Evolutionary conservation across 64 coral and sea anemone species (phyloP).

Genomic region (Montipora sp.): DNA sequence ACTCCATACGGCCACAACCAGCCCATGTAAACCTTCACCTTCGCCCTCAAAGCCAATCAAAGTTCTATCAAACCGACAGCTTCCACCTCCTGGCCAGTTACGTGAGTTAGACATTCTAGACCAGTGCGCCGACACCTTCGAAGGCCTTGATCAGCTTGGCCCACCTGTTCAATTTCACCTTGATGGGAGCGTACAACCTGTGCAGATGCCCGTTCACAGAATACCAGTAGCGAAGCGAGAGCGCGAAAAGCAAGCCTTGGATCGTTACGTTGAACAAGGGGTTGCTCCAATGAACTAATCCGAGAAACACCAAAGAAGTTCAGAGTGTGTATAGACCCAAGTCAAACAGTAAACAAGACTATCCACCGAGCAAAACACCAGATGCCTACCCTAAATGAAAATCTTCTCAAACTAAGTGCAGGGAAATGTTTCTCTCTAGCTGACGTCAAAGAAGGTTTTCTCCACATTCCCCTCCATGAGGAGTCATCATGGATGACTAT

Average conservation of each 20-base stretch:
- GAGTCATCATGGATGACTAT: too few species aligned
- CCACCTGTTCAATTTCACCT: background rate
- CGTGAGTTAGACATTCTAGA: conserved; percentile 32
- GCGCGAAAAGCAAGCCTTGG: too few species aligned
- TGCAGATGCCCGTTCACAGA: conserved; percentile 33
- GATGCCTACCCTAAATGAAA: too few species aligned
- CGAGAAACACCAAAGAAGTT: background rate
- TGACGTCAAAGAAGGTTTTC: too few species aligned
- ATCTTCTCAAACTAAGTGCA: too few species aligned
- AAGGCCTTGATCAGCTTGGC: background rate
- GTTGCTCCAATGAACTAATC: background rate
- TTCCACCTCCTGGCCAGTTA: background rate
- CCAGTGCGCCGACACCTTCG: conserved; percentile 18
- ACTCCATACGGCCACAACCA: background rate
- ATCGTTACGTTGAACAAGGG: too few species aligned
- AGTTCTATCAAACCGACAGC: background rate
- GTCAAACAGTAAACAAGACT: too few species aligned
- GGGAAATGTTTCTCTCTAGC: too few species aligned
- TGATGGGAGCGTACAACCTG: background rate
- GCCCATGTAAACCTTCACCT: background rate
- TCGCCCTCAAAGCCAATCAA: conserved; percentile 3
- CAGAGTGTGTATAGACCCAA: background rate
- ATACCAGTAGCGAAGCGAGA: background rate
- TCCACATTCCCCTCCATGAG: too few species aligned
- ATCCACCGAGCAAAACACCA: too few species aligned